phyloP scores from a whole-genome alignment of 2,888 invertebrate genomes.

The Orchesella flavescens region DNA sequence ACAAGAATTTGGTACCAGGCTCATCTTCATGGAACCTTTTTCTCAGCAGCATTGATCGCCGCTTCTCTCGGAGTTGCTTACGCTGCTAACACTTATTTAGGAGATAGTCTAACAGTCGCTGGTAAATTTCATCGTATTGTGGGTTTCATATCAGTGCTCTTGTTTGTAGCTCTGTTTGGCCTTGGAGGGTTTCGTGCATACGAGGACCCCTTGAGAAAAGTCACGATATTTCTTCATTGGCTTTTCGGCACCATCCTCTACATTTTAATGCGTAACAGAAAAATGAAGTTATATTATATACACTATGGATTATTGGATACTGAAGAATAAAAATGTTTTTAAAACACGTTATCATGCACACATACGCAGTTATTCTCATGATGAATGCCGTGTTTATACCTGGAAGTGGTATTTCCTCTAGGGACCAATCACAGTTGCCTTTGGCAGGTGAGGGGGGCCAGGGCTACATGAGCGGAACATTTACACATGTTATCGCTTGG shows the following conservation, averaged over 20 bases:
- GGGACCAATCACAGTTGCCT: background rate
- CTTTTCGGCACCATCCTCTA: conserved; percentile 10
- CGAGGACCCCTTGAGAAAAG: background rate
- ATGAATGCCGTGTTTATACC: conserved; percentile 38
- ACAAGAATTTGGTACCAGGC: conserved; percentile 37
- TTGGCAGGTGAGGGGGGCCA: background rate
- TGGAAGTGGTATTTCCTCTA: conserved; percentile 9
- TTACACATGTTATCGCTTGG: conserved; percentile 17
- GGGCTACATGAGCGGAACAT: background rate
- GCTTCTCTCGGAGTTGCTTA: background rate
- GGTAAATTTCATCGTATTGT: background rate
- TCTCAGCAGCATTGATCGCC: background rate
- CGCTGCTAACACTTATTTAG: background rate
- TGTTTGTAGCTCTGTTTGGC: background rate
- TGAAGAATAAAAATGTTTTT: too few species aligned
- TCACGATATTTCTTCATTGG: conserved; percentile 31
- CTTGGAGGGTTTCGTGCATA: background rate
- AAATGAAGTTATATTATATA: background rate
- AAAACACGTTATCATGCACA: too few species aligned
- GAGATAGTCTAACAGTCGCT: background rate
- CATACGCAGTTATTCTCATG: conserved; percentile 14
- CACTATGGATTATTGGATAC: too few species aligned
- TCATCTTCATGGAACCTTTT: background rate
- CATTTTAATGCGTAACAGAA: conserved; percentile 19
- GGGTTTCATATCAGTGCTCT: background rate